Base-by-base conservation (phyloP, 1,140 invertebrate genomes). In the Rhopalosiphum maidis region DNA sequence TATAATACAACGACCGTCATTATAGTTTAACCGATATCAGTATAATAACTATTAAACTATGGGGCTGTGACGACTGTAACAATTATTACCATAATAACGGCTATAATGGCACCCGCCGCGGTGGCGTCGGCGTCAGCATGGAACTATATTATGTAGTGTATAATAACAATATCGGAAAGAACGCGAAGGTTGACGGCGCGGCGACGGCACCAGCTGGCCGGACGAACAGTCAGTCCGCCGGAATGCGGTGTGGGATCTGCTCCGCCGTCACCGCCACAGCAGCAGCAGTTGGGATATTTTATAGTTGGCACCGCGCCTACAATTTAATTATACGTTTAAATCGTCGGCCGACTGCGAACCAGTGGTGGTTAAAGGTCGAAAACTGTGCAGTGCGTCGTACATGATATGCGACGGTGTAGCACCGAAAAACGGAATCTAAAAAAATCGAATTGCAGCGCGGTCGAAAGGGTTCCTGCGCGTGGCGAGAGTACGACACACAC, bases 291-390 rank as follows among this genome's bases (percentile, higher is more conserved):
- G 15, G 37, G 30, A 91, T n/a, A n/a, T n/a, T n/a, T n/a, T n/a
- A n/a, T 91, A 35, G 60, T 92, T 93, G 91, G 91, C 91, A 85
- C 82, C 91, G n/a, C 82, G 91, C 91, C 91, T 86, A 93, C 46
- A 35, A 11, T 93, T 86, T 86, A 93, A 93, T 93, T 55, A 55
- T 83, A 91, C 68, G 90, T 82, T 2, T 68, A 55, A 55, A 89
- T 55, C 37, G 87, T 60, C 88, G 88, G 7, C 46, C 15, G 30
- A 18, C 48, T 51, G 48, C 48, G 48, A 60, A 51, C 77, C 48
- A 85, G 91, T 93, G 91, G 48, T 86, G 4, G 46, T 85, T 21
- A 92, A 85, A 91, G 25, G 41, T 77, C 60, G 60, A n/a, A 77
- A 77, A 77, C 30, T n/a, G 15, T 18, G 48, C 3, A 18, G n/a